Evolutionary conservation across 2,888 invertebrate genomes (phyloP), one percentile per base, ranked within the genome.

Genomic region (Drosophila macrospina): DNA sequence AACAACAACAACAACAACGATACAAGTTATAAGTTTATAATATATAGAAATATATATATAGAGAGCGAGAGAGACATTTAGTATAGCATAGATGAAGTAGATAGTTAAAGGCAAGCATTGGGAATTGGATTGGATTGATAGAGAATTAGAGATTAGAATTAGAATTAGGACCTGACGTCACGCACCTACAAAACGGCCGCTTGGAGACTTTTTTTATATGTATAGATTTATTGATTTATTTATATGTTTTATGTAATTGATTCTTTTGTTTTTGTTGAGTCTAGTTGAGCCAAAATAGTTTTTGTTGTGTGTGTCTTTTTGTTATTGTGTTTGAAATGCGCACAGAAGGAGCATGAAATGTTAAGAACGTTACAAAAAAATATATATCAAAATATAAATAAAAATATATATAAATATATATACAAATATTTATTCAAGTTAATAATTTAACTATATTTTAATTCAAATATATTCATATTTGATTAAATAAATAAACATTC

Each of bases 221-320:
- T 28, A 28, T n/a, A 4, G 26, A 26, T 1, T 26, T 26, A 6
- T 5, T 26, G 0, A 28, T 28, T 28, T 28, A 20, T 20, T 20
- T 20, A 20, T 20, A 20, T 5, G 26, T 26, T 6, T 3, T 10
- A 24, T 30, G 41, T 5, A 16, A 16, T 48, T 59, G 59, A 39
- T 26, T 48, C 28, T 30, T 36, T 28, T 28, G 28, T 28, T 26
- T 34, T 32, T n/a, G 6, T 16, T 47, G 28, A 63, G 60, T 67
- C 39, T 48, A 55, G 42, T 48, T 52, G 42, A 89, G 88, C 90
- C 90, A 91, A 91, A 90, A 88, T 69, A 61, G 61, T 83, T 74
- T 85, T 80, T 77, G 74, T 80, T 68, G 51, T 68, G 41, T 71
- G 42, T 78, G 26, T 63, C 41, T 15, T 54, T 41, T 13, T 56